Evolutionary conservation across 2,113 vertebrate species (phyloP).

Genomic region (Macquaria australasica): DNA sequence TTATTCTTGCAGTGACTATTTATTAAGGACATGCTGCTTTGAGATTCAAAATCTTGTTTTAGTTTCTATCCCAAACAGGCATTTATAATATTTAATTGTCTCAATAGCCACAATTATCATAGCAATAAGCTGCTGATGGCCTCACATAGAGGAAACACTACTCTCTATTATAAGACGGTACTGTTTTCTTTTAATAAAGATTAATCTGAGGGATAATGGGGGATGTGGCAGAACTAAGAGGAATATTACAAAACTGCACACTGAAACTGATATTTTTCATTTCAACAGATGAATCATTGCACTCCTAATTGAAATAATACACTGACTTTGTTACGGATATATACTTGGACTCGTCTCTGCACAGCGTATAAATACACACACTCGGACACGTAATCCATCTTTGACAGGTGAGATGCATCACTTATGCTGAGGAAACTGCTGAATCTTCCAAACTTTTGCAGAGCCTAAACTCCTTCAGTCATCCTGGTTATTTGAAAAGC

Average conservation of each 20-base stretch:
- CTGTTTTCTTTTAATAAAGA: constrained; percentile 57
- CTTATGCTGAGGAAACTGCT: constrained; percentile 34
- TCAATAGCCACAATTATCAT: not conserved
- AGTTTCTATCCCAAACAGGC: constrained; percentile 22
- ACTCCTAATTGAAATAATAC: constrained; percentile 32
- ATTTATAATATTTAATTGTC: constrained; percentile 24
- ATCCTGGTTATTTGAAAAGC: constrained; percentile 53
- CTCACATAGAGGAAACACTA: constrained; percentile 4
- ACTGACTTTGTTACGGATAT: constrained; percentile 21
- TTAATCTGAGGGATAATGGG: constrained; percentile 8
- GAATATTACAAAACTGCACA: constrained; percentile 9
- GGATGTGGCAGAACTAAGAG: not conserved
- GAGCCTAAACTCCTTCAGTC: constrained; percentile 37
- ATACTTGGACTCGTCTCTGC: constrained; percentile 15
- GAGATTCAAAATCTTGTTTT: not conserved
- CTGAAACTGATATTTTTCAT: constrained; percentile 12
- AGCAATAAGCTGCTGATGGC: not conserved
- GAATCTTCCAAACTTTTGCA: constrained; percentile 47
- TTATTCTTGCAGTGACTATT: too few relatives aligned
- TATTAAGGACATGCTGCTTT: constrained; percentile 15
- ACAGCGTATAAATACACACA: constrained; percentile 28
- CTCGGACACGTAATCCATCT: constrained; percentile 25
- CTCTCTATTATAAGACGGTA: constrained; percentile 6
- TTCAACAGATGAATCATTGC: constrained; percentile 28
- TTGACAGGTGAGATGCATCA: constrained; percentile 48